phyloP scores from a whole-genome alignment of 2,113 vertebrate genomes.

The Caloenas nicobarica region DNA sequence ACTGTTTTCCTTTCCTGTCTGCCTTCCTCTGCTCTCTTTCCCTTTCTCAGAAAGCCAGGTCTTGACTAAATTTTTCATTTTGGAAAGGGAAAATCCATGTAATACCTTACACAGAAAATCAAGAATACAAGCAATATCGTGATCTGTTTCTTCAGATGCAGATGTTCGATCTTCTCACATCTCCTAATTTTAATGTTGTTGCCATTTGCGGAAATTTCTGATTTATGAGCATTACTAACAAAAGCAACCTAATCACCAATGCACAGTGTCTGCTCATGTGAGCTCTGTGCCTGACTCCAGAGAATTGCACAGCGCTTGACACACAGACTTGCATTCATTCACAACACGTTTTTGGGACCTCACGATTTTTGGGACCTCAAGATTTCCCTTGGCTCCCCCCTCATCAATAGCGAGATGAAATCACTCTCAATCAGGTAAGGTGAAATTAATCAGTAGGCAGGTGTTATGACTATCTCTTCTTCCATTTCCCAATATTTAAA shows the following conservation, averaged over 20 bases:
- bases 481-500: background rate
- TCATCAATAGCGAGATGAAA: background rate
- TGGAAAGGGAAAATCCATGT: background rate
- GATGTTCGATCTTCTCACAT: background rate
- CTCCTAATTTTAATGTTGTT: background rate
- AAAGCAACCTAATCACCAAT: background rate
- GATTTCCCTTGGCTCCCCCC: background rate
- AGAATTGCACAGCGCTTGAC: background rate
- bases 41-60: background rate
- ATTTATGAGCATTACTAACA: background rate
- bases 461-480: background rate
- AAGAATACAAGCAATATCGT: background rate
- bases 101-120: background rate
- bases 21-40: background rate
- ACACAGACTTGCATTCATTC: background rate
- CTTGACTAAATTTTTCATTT: background rate
- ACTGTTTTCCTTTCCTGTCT: background rate
- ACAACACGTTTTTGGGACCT: background rate
- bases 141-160: background rate
- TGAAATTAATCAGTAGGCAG: background rate
- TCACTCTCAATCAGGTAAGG: background rate
- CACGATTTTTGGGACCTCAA: background rate
- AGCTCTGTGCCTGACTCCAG: background rate
- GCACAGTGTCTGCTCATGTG: background rate
- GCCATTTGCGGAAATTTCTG: background rate